These are phyloP conservation scores for Leptothorax acervorum DNA, from an alignment of 2,888 invertebrate species.

Conservation along the genomic window DNA sequence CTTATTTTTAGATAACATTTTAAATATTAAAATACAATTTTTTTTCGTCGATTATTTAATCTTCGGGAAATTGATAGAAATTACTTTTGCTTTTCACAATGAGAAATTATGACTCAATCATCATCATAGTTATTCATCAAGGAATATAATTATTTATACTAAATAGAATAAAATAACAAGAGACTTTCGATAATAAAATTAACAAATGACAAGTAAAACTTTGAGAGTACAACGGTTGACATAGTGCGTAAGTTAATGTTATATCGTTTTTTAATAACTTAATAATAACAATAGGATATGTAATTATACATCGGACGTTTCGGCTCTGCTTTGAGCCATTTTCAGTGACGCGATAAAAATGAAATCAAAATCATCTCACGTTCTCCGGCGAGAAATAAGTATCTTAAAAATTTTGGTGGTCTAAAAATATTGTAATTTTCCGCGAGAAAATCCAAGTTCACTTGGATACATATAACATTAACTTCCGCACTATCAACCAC, in stretches of 20 bases:
- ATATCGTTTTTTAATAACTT: background rate
- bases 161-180: background rate
- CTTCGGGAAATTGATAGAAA: background rate
- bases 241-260: background rate
- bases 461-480: background rate
- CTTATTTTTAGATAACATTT: background rate
- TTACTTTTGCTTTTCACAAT: background rate
- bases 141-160: background rate
- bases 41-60: background rate
- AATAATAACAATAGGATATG: background rate
- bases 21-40: background rate
- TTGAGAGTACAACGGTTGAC: background rate
- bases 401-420: background rate
- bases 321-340: background rate
- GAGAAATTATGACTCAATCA: background rate
- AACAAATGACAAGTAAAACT: background rate
- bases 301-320: background rate
- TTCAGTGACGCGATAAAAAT: background rate
- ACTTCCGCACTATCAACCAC: background rate
- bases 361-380: background rate
- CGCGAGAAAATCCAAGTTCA: background rate
- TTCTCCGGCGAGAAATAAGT: background rate
- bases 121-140: background rate
- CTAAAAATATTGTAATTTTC: background rate
- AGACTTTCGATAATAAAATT: background rate